Conservation (phyloP, 1,140 invertebrate species). For the Panulirus ornatus region DNA sequence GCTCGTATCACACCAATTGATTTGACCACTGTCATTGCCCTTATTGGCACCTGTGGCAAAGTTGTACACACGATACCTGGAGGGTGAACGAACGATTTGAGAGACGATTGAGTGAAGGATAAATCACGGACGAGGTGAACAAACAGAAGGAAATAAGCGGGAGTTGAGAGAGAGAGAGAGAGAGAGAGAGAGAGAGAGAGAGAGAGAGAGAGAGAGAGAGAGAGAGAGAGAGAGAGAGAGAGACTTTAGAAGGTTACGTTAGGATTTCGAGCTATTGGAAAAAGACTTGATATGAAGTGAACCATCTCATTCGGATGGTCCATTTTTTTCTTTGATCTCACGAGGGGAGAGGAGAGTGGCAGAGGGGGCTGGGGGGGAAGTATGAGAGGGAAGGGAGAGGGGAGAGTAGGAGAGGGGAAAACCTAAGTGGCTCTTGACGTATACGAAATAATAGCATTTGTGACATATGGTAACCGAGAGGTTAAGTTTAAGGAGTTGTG, state of each 20-base stretch:
- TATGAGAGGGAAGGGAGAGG: neutral
- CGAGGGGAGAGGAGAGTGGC: neutral
- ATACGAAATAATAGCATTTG: too few relatives aligned
- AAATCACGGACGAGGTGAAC: slow-evolving; percentile 5
- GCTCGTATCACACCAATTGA: too few relatives aligned
- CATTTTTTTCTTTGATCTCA: slow-evolving; percentile 18
- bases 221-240: neutral
- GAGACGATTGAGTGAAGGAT: slow-evolving; percentile 9
- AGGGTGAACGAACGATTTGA: neutral
- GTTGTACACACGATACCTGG: too few relatives aligned
- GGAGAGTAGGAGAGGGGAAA: neutral
- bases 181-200: slow-evolving; percentile 3
- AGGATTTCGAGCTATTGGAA: slow-evolving; percentile 19
- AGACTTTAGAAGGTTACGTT: slow-evolving; percentile 3
- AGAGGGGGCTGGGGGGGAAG: neutral
- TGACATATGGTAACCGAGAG: too few relatives aligned
- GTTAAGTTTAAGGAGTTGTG: too few relatives aligned
- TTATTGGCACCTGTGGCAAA: too few relatives aligned
- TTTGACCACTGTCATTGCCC: too few relatives aligned
- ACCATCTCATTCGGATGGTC: slow-evolving; percentile 1
- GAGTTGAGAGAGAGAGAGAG: neutral
- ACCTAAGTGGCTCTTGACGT: too few relatives aligned
- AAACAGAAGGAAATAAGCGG: neutral
- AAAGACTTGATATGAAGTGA: slow-evolving; percentile 17
- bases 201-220: slow-evolving; percentile 35